Evolutionary conservation across 2,888 invertebrate species (phyloP), one percentile per base, ranked within the genome.

Genomic region (Baronia brevicornis): DNA sequence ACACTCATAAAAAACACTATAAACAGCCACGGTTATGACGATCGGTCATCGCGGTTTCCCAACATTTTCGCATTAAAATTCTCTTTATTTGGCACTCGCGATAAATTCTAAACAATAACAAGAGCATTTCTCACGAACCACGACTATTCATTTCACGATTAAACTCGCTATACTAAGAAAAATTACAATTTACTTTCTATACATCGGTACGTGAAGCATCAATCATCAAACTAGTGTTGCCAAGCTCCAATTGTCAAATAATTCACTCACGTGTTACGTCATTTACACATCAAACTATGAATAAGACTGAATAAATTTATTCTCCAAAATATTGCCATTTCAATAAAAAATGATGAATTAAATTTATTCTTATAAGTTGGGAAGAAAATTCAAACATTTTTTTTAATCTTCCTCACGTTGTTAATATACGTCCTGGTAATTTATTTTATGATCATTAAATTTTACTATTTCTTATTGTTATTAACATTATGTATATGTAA

Each of bases 121-220:
- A 60, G 48, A 66, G 50, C 70, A 75, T 72, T 66, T 75, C 70
- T 70, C 59, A 67, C 50, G 46, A 44, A 41, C 44, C 48, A 39
- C 53, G 60, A 61, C 58, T 42, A 46, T 53, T 62, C 49, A 65
- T 63, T 68, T 62, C 59, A 63, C 50, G 56, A 54, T 58, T 41
- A 44, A 43, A 44, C 43, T 47, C 33, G 46, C 53, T 53, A 61
- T 56, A 54, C 42, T 53, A 42, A 43, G 46, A 59, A 62, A 61
- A 51, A 48, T 62, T 50, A 51, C 36, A 63, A 61, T 59, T 62
- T 55, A 78, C 77, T 78, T 80, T 79, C 79, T 66, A 69, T 59
- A 64, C 61, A 66, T 62, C 61, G 61, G 57, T 61, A 48, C 48
- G 44, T 46, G 48, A 55, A 46, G 56, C 57, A 55, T 54, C 51